phyloP scores from a whole-genome alignment of 2,888 invertebrate species.

The Amphipoea lucens region DNA sequence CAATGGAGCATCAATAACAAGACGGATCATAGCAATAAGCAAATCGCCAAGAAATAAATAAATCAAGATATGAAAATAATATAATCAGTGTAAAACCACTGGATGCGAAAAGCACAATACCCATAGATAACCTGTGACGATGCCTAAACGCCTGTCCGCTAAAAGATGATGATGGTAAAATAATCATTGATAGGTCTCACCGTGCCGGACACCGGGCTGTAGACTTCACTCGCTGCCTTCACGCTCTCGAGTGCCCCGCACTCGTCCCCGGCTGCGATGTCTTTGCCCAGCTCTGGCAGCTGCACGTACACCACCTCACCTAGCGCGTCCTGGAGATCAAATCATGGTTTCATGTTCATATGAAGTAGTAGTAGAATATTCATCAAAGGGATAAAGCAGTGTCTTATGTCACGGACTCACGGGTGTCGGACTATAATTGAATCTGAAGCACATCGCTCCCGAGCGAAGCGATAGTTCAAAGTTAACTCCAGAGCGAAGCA shows the following conservation, averaged over 20 bases:
- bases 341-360: background rate
- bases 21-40: background rate
- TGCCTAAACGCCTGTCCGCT: background rate
- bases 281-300: conserved; percentile 93
- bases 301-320: conserved; percentile 98
- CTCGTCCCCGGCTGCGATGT: conserved; percentile 93
- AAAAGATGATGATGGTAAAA: background rate
- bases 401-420: background rate
- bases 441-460: background rate
- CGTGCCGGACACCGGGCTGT: conserved; percentile 95
- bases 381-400: background rate
- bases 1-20: background rate
- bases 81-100: background rate
- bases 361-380: background rate
- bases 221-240: conserved; percentile 97
- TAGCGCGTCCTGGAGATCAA: conserved; percentile 92
- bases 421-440: background rate
- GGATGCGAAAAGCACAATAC: background rate
- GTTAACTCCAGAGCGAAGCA: background rate
- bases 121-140: background rate
- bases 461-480: background rate
- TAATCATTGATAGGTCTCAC: conserved; percentile 66
- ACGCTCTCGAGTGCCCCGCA: conserved; percentile 97
- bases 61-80: background rate
- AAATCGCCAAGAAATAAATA: background rate